phyloP scores from a whole-genome alignment of 2,113 vertebrate species.

The Corapipo altera region DNA sequence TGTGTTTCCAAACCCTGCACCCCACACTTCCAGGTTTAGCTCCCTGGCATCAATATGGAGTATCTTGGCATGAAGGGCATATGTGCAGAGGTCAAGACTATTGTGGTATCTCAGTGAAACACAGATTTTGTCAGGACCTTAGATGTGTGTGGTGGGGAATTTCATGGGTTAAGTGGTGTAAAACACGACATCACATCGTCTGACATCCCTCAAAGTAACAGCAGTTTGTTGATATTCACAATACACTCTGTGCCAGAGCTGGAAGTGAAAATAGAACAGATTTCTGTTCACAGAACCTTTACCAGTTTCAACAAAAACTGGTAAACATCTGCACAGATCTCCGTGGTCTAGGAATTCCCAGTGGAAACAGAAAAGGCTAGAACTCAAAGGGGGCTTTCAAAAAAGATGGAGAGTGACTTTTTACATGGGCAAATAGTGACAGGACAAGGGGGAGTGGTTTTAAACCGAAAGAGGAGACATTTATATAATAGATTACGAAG shows the following conservation, averaged over 20 bases:
- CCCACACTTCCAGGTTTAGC: not conserved
- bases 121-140: fast-evolving
- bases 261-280: not conserved
- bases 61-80: not conserved
- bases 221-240: not conserved
- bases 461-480: not conserved
- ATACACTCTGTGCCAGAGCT: not conserved
- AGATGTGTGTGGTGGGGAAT: not conserved
- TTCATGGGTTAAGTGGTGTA: not conserved
- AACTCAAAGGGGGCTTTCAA: not conserved
- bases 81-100: not conserved
- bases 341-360: not conserved
- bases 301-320: not conserved
- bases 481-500: not conserved
- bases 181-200: not conserved
- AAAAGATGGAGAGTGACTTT: not conserved
- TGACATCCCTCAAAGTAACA: not conserved
- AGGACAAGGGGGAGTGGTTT: not conserved
- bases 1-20: not conserved
- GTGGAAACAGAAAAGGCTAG: not conserved
- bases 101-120: not conserved
- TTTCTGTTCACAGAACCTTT: not conserved
- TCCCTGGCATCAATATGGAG: not conserved
- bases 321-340: not conserved
- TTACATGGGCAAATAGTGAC: not conserved